phyloP scores from a whole-genome alignment of 2,888 invertebrate species.

The Dinocampus coccinellae region DNA sequence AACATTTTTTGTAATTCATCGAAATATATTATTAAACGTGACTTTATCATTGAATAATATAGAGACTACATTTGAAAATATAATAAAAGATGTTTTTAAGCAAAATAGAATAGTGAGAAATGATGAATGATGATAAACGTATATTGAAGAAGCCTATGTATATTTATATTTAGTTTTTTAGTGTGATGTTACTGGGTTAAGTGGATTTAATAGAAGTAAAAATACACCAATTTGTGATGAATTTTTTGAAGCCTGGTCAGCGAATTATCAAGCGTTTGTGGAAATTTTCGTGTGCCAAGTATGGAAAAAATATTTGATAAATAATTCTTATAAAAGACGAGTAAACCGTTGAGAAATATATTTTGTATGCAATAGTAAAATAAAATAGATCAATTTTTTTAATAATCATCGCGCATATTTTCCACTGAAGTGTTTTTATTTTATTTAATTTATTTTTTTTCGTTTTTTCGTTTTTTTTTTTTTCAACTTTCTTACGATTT shows the following conservation, averaged over 20 bases:
- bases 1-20: background rate
- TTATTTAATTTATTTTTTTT: no score
- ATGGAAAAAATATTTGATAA: background rate
- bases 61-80: background rate
- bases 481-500: conserved; percentile 59
- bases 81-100: background rate
- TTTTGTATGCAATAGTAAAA: background rate
- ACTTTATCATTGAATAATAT: background rate
- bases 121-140: background rate
- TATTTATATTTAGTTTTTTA: background rate
- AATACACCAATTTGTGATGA: background rate
- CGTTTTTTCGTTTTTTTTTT: conserved; percentile 28
- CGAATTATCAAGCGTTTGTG: conserved; percentile 7
- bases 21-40: background rate
- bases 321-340: background rate
- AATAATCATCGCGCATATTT: conserved; percentile 4
- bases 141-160: background rate
- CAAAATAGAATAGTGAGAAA: background rate
- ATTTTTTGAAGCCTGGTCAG: background rate
- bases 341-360: background rate
- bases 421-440: background rate
- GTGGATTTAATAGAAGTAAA: conserved; percentile 4
- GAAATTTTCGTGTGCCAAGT: background rate
- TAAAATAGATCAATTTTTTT: background rate
- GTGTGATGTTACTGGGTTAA: background rate